These are phyloP conservation scores for Serilophus lunatus DNA, from an alignment of 2,113 vertebrate species.

Conservation along the genomic window DNA sequence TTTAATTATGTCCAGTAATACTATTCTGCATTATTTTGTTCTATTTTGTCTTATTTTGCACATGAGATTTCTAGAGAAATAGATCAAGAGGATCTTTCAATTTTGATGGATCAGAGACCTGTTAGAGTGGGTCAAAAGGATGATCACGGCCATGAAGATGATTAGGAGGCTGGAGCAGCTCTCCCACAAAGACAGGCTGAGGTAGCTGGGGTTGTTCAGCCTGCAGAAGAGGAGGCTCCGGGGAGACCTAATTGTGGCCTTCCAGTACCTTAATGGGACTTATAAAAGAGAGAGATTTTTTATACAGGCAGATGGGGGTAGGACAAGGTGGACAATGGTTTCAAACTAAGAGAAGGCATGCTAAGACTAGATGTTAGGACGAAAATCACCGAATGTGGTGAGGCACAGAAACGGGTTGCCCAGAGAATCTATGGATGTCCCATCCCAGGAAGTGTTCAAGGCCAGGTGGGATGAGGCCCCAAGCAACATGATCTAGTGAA, in stretches of 20 bases:
- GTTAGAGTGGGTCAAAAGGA: background rate
- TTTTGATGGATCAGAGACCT: background rate
- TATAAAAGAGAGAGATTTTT: background rate
- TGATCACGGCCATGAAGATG: fast-evolving
- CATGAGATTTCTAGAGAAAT: background rate
- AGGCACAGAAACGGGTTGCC: background rate
- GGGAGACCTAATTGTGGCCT: background rate
- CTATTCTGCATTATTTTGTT: background rate
- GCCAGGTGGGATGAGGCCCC: background rate
- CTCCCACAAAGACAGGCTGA: background rate
- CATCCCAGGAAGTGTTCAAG: background rate
- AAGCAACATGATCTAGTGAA: background rate
- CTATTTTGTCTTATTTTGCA: background rate
- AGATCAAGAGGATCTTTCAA: background rate
- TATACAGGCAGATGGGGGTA: background rate
- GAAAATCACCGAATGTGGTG: background rate
- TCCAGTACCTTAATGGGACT: background rate
- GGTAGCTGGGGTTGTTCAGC: background rate
- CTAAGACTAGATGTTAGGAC: background rate
- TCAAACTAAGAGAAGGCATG: background rate
- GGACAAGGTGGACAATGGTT: background rate
- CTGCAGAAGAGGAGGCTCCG: background rate
- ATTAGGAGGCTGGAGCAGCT: background rate
- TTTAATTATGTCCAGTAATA: background rate
- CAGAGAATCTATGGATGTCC: background rate